Base-by-base conservation (phyloP, 2,113 vertebrate genomes). In the Lipophrys pholis region DNA sequence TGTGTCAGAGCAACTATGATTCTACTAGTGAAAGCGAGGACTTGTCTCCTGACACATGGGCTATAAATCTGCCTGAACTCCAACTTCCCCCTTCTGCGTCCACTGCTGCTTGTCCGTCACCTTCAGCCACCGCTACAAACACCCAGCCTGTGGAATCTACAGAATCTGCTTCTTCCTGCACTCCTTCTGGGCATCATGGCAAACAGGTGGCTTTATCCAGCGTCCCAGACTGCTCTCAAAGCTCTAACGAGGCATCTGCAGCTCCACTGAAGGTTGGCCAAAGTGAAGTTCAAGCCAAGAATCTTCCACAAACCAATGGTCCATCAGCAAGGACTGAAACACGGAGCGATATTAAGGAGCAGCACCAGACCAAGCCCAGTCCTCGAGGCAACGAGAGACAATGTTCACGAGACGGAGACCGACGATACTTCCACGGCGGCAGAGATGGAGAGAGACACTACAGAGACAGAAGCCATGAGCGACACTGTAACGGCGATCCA, bases 401-500 rank as follows among this genome's bases (percentile, higher is more conserved):
- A 40, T 49, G 39, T 5, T 85, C 78, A 39, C 21, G 73, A 11
- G 76, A 86, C 45, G 50, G 80, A 51, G 21, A 30, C 4, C 21
- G 21, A 30, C 17, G 9, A 17, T 36, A 60, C 69, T 78, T 87
- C 50, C 80, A 87, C 62, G 41, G 83, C 36, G 78, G 79, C 62
- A 82, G 75, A 68, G 84, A 90, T 51, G 41, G 59, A 5, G 72
- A 83, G 7, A 76, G 79, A 77, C 68, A 85, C 73, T 82, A 78
- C 69, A 72, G 90, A 56, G 90, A 90, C 69, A 64, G 88, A 65
- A 91, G 92, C 59, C 58, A 65, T 30, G 91, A 92, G 41, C 85
- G 93, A 69, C 93, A 95, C 3, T 46, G 89, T 8, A 79, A 91
- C 16, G 0, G 67, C 0, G 94, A 93, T 5, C 87, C 88, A 3